Conservation (phyloP, 2,113 vertebrate genomes). For the Xiphophorus couchianus region DNA sequence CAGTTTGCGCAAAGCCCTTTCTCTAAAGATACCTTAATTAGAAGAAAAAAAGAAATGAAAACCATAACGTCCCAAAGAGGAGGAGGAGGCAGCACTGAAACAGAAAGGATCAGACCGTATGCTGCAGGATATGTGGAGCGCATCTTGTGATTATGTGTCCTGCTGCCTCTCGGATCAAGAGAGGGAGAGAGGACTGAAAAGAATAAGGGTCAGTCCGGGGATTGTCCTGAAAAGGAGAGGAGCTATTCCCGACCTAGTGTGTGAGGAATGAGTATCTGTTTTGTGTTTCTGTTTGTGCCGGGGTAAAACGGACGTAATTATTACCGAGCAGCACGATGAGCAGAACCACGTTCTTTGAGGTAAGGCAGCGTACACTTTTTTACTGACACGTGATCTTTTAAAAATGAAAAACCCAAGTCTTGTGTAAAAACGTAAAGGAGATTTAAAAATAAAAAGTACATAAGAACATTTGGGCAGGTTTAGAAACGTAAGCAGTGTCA, state of each 20-base stretch:
- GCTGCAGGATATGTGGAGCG: background rate
- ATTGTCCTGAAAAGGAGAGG: slow-evolving; percentile 57
- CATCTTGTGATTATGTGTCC: slow-evolving; percentile 14
- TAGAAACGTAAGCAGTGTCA: background rate
- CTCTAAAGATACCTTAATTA: background rate
- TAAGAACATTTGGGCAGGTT: no score
- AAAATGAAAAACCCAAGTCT: background rate
- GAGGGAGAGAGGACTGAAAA: slow-evolving; percentile 29
- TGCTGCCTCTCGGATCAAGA: slow-evolving; percentile 23
- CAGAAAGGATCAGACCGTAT: background rate
- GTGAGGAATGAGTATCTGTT: slow-evolving; percentile 21
- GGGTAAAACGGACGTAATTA: slow-evolving; percentile 20
- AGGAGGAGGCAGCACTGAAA: background rate
- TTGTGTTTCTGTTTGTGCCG: slow-evolving; percentile 18
- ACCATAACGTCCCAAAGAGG: background rate
- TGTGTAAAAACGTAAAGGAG: background rate
- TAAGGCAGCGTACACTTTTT: slow-evolving; percentile 42
- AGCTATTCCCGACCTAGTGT: slow-evolving; percentile 25
- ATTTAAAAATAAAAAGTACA: background rate
- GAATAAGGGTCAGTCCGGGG: slow-evolving; percentile 61
- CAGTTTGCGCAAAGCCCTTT: background rate
- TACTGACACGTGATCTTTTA: background rate
- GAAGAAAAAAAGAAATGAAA: background rate
- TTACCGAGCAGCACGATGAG: slow-evolving; percentile 56
- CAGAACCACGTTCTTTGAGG: slow-evolving; percentile 78